Conservation (phyloP, 2,888 invertebrate genomes). For the Cancer borealis region DNA sequence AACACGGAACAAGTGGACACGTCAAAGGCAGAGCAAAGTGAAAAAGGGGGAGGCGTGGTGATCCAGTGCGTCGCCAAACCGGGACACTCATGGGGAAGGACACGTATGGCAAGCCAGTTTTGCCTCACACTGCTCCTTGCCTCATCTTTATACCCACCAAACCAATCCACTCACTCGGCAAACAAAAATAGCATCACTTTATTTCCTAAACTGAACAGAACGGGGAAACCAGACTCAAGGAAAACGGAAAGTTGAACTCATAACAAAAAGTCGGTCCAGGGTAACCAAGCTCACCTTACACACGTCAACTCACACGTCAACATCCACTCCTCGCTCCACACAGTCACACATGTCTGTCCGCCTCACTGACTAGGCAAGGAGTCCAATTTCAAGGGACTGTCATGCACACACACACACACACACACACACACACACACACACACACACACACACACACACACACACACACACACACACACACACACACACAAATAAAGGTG, state of each 20-base stretch:
- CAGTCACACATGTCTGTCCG: background rate
- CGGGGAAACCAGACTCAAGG: background rate
- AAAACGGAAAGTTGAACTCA: background rate
- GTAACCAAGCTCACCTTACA: background rate
- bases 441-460: constrained; percentile 1
- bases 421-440: constrained; percentile 1
- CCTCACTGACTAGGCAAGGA: background rate
- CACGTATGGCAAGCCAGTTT: background rate
- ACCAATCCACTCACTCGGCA: background rate
- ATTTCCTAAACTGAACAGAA: background rate
- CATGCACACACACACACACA: background rate
- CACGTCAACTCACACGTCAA: background rate
- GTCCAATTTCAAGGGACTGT: background rate
- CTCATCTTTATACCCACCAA: background rate
- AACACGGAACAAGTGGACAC: constrained; percentile 31
- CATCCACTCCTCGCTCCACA: background rate
- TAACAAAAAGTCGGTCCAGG: background rate
- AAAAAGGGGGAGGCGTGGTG: constrained; percentile 28
- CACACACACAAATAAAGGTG: no score
- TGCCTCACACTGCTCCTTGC: background rate
- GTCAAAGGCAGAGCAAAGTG: constrained; percentile 40
- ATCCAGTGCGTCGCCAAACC: background rate
- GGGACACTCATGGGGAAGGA: constrained; percentile 1
- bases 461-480: background rate
- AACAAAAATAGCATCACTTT: background rate